These are phyloP conservation scores for Cairina moschata DNA, from an alignment of 2,113 vertebrate species.

Conservation along the genomic window DNA sequence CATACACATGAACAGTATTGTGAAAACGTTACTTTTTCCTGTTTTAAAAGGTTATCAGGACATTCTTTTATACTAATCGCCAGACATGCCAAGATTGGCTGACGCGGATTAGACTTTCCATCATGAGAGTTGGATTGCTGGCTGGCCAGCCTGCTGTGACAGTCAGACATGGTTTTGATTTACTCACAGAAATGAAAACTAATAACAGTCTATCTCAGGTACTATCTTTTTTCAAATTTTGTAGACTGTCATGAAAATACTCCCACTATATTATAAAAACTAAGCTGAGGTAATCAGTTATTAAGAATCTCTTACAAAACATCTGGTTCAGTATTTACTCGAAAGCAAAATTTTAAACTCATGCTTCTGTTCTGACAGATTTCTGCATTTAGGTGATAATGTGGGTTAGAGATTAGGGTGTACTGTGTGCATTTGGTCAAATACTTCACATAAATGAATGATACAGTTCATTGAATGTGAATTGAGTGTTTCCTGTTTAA, in stretches of 20 bases:
- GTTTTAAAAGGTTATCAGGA: constrained; percentile 90
- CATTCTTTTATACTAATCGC: constrained; percentile 97
- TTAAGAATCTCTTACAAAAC: too few species aligned
- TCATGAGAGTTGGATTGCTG: constrained; percentile 95
- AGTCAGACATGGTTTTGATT: constrained; percentile 94
- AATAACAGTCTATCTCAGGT: constrained; percentile 85
- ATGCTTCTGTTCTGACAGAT: neutral
- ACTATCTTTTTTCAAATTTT: neutral
- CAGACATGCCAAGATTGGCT: constrained; percentile 99
- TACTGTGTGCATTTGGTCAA: neutral
- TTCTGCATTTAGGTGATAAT: neutral
- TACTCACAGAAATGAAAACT: constrained; percentile 94
- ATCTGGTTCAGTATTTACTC: too few species aligned
- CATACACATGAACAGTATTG: neutral
- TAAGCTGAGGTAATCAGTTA: neutral
- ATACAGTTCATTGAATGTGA: neutral
- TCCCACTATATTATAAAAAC: neutral
- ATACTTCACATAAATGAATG: neutral
- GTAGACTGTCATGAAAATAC: neutral
- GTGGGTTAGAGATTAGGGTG: neutral
- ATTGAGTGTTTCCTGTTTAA: neutral
- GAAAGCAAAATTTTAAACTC: neutral
- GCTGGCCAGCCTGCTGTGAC: constrained; percentile 98
- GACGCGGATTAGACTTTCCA: constrained; percentile 92
- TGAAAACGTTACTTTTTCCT: neutral